Conservation (phyloP, 2,888 invertebrate species). For the Philonicus albiceps region DNA sequence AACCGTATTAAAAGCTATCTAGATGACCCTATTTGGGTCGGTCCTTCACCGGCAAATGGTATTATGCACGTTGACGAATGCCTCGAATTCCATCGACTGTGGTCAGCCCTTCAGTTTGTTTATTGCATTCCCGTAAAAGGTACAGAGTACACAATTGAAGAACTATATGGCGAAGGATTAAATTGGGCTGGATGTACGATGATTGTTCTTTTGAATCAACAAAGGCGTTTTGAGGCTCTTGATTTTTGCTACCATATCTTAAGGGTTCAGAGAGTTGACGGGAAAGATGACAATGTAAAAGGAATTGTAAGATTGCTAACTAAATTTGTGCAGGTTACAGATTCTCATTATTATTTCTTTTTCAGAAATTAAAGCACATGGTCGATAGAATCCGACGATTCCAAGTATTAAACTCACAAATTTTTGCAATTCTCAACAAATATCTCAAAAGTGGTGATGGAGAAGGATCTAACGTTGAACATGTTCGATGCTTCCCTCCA, state of each 20-base stretch:
- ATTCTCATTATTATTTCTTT: background rate
- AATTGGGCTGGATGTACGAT: conserved; percentile 99
- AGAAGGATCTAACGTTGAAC: conserved; percentile 88
- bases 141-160: conserved; percentile 95
- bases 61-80: conserved; percentile 97
- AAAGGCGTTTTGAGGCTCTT: conserved; percentile 93
- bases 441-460: conserved; percentile 87
- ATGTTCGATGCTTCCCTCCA: conserved; percentile 96
- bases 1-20: conserved; percentile 85
- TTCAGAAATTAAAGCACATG: conserved; percentile 91
- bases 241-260: conserved; percentile 99
- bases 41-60: conserved; percentile 87
- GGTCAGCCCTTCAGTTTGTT: conserved; percentile 98
- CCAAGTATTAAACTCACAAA: conserved; percentile 98
- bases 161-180: conserved; percentile 96
- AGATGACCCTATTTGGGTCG: conserved; percentile 90
- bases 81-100: conserved; percentile 92
- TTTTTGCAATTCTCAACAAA: conserved; percentile 93
- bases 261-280: conserved; percentile 93
- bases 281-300: conserved; percentile 93
- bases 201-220: conserved; percentile 93
- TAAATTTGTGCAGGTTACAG: background rate
- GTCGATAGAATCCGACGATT: conserved; percentile 96
- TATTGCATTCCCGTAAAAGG: conserved; percentile 97
- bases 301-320: conserved; percentile 79